Evolutionary conservation across 2,113 vertebrate genomes (phyloP), one percentile per base, ranked within the genome.

Genomic region (Canis aureus): DNA sequence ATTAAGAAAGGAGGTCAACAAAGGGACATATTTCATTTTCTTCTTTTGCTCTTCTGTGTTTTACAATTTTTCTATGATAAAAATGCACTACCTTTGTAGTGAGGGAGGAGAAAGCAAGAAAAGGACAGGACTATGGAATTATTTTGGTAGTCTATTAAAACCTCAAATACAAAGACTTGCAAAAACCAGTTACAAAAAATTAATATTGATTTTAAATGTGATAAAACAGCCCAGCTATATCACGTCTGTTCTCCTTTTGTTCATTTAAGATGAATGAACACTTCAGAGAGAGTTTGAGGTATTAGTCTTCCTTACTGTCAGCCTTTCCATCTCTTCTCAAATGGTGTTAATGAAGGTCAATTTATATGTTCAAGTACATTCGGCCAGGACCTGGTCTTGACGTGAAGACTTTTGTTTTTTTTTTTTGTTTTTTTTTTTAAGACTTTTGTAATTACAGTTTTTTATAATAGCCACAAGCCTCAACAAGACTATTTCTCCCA

Each of bases 101-200:
- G 32, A 35, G 1, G 0, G 38, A 3, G 3, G 3, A 7, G 71
- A 81, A 83, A 38, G 3, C 20, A 67, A 71, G 55, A 49, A 73
- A 43, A 82, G 11, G 66, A 83, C 32, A 92, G 2, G 15, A 27
- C 9, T 25, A 17, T 76, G 29, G 43, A 64, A 86, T 95, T 92
- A 89, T 64, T 95, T 94, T 96, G 67, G 49, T 74, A 16, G 5
- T 64, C 19, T 91, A 86, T 96, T 89, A 91, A 95, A 96, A 73
- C 9, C 5, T 83, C 15, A 97, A 93, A 91, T 84, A 79, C 25
- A 81, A 93, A 66, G 11, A 85, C 67, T 76, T 55, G 4, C 2
- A 83, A 96, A 97, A 89, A 9, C 4, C 8, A 86, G 53, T 76
- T 59, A 67, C 25, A 85, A 73, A 94, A 95, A 78, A 62, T 91